Percentiles rank a stretch among this genome's conserved stretches.
phyloP scores from a whole-genome alignment of 2,113 vertebrate genomes.

The Candoia aspera region DNA sequence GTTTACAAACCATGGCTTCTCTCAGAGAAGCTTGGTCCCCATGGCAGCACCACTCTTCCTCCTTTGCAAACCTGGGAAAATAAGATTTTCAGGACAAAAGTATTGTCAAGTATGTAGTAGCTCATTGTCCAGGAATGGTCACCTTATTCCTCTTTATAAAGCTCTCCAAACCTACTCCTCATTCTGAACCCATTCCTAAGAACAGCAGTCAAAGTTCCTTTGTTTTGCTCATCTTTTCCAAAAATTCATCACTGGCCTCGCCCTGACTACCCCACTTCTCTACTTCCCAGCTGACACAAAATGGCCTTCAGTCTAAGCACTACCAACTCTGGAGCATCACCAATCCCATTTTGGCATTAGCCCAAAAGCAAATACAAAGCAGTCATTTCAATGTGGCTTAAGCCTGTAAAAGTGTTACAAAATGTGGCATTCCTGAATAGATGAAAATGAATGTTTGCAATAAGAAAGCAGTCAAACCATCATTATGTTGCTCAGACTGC shows the following conservation, averaged over 20 bases:
- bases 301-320: background rate
- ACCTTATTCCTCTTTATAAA: background rate
- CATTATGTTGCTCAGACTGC: background rate
- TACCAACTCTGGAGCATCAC: background rate
- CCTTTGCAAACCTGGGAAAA: background rate
- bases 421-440: background rate
- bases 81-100: background rate
- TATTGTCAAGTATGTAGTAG: background rate
- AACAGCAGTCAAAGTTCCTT: background rate
- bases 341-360: background rate
- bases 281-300: background rate
- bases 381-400: background rate
- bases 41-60: background rate
- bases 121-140: background rate
- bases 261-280: background rate
- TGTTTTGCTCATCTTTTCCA: background rate
- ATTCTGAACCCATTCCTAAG: background rate
- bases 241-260: background rate
- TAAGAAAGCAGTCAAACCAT: background rate
- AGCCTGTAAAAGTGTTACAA: background rate
- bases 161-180: background rate
- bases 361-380: background rate
- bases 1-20: background rate
- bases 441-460: conserved; percentile 21
- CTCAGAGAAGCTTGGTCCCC: background rate